phyloP scores from a whole-genome alignment of 2,113 vertebrate species.

The Brienomyrus longianalis region DNA sequence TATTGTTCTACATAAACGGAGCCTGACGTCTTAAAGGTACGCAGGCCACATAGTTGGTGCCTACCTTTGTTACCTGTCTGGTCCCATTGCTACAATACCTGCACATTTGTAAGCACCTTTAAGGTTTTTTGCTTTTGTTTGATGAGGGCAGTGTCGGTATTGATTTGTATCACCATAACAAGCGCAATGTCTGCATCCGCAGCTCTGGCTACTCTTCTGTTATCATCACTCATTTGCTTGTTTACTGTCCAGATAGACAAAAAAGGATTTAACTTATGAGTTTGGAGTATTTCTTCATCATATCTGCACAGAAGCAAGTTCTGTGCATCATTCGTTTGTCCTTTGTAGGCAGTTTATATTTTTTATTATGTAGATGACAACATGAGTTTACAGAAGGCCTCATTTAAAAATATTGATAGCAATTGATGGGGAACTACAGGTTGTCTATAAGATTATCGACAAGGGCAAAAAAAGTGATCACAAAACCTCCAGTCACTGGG shows the following conservation, averaged over 20 bases:
- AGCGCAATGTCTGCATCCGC: neutral
- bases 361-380: slow-evolving; percentile 23
- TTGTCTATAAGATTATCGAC: neutral
- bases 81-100: slow-evolving; percentile 28
- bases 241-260: slow-evolving; percentile 1
- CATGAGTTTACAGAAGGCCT: slow-evolving; percentile 18
- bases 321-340: slow-evolving; percentile 18
- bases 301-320: slow-evolving; percentile 19
- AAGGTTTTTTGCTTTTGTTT: slow-evolving; percentile 21
- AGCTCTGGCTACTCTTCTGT: slow-evolving; percentile 4
- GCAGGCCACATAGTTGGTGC: neutral
- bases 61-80: neutral
- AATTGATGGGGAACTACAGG: slow-evolving; percentile 9
- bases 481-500: neutral
- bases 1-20: neutral
- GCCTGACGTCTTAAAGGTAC: neutral
- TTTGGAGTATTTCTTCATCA: slow-evolving; percentile 16
- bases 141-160: slow-evolving; percentile 21
- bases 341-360: slow-evolving; percentile 9
- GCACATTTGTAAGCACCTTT: slow-evolving; percentile 29
- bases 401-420: neutral
- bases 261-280: slow-evolving; percentile 14
- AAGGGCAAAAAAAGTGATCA: neutral
- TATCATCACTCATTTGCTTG: neutral
- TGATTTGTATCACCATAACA: slow-evolving; percentile 21